phyloP scores from a whole-genome alignment of 1,140 invertebrate genomes.

The Drusus annulatus region DNA sequence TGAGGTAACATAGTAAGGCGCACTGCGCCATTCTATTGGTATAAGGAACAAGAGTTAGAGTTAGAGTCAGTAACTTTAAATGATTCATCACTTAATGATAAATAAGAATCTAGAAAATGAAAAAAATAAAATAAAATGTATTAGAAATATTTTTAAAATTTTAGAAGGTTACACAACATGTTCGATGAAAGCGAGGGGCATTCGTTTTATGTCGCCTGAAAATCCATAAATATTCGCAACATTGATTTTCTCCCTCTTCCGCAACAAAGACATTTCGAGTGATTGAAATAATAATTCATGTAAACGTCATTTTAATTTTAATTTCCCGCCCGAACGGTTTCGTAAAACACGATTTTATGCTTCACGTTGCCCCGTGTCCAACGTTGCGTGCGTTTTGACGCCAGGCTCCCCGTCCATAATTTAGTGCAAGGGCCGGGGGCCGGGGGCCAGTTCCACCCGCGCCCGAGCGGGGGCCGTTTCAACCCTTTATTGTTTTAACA shows the following conservation, averaged over 20 bases:
- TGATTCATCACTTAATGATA: too few species aligned
- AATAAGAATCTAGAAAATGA: too few species aligned
- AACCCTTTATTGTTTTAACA: constrained; percentile 60
- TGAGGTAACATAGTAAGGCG: too few species aligned
- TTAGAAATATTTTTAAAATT: too few species aligned
- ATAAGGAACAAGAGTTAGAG: too few species aligned
- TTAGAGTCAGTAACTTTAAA: too few species aligned
- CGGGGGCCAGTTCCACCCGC: neutral
- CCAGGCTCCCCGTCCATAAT: constrained; percentile 29
- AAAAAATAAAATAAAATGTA: too few species aligned
- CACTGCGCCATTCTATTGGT: too few species aligned
- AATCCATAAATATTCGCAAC: too few species aligned
- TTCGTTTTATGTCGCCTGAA: too few species aligned
- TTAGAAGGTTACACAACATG: too few species aligned
- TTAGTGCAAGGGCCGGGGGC: constrained; percentile 14
- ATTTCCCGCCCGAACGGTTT: constrained; percentile 36
- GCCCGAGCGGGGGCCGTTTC: neutral
- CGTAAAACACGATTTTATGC: constrained; percentile 41
- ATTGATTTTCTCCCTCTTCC: neutral
- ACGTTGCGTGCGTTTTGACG: constrained; percentile 45
- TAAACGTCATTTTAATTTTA: constrained; percentile 40
- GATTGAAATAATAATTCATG: constrained; percentile 33
- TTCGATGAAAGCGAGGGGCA: too few species aligned
- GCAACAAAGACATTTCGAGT: neutral
- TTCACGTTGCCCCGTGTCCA: constrained; percentile 35